Conservation (phyloP, 2,113 vertebrate genomes). For the Azemiops feae region DNA sequence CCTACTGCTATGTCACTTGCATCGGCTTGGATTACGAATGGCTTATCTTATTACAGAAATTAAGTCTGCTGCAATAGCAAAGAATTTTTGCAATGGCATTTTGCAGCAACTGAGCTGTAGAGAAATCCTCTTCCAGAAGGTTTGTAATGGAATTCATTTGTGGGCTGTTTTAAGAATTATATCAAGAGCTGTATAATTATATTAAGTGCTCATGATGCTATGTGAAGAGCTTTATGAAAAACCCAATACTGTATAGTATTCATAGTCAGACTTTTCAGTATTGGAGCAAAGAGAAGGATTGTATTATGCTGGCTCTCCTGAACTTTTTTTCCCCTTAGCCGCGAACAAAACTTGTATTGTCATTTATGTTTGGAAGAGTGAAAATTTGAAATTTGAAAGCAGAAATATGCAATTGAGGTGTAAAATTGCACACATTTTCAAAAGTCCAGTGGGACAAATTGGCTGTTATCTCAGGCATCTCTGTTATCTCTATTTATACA, state of each 20-base stretch:
- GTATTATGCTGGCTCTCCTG: not conserved
- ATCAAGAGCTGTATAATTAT: not conserved
- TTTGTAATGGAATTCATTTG: not conserved
- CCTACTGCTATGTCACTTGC: no score
- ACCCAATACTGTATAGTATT: not conserved
- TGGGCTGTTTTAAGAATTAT: not conserved
- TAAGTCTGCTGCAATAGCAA: not conserved
- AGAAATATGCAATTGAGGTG: not conserved
- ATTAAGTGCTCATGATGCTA: not conserved
- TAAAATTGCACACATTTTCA: not conserved
- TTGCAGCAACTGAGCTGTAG: not conserved
- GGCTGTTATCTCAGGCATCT: not conserved
- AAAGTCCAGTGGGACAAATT: not conserved
- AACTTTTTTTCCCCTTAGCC: not conserved
- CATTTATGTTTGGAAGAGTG: not conserved
- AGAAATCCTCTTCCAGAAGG: not conserved
- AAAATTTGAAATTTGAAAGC: not conserved
- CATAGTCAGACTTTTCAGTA: not conserved
- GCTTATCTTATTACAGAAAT: not conserved
- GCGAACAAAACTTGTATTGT: not conserved
- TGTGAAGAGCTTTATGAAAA: not conserved
- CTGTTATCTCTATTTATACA: not conserved
- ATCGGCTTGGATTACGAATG: no score
- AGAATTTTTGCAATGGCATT: not conserved
- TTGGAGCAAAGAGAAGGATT: not conserved